Evolutionary conservation across 2,888 invertebrate species (phyloP).

Genomic region (Lycocerus yunnanus): DNA sequence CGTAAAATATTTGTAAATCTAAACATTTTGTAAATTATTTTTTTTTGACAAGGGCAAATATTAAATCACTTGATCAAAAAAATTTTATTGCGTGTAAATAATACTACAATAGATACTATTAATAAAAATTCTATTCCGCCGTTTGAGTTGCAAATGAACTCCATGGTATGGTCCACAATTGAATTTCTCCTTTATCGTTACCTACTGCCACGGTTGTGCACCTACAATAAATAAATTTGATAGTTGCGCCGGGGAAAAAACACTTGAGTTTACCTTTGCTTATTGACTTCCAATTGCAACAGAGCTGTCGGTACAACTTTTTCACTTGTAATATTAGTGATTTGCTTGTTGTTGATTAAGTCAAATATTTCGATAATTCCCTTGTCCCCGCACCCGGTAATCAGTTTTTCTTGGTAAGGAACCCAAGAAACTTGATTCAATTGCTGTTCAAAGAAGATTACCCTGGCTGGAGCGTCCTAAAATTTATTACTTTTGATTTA

Average conservation of each 20-base stretch:
- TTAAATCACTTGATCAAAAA: not conserved
- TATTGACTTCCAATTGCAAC: slow-evolving; percentile 37
- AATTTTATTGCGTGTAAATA: not conserved
- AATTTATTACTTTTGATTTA: slow-evolving; percentile 6
- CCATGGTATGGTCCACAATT: slow-evolving; percentile 54
- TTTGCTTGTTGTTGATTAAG: slow-evolving; percentile 42
- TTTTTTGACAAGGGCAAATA: not conserved
- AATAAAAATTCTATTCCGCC: not conserved
- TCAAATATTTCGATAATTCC: slow-evolving; percentile 49
- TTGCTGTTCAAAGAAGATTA: slow-evolving; percentile 47
- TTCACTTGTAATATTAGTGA: slow-evolving; percentile 37
- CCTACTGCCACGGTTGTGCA: slow-evolving; percentile 47
- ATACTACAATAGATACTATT: not conserved
- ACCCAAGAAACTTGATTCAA: slow-evolving; percentile 46
- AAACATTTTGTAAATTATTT: not conserved
- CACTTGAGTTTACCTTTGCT: slow-evolving; percentile 34
- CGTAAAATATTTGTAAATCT: slow-evolving; percentile 1
- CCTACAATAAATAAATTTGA: slow-evolving; percentile 39
- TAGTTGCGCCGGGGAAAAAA: not conserved
- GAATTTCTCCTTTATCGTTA: slow-evolving; percentile 46
- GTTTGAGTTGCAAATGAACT: slow-evolving; percentile 28
- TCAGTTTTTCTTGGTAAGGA: slow-evolving; percentile 48
- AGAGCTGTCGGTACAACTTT: slow-evolving; percentile 23
- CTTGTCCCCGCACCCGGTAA: slow-evolving; percentile 48
- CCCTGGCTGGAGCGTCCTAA: slow-evolving; percentile 51